A percentile compares a stretch with the other conserved stretches of the same genome.
Conservation (phyloP, 2,888 invertebrate species). For the Steromphala cineraria region DNA sequence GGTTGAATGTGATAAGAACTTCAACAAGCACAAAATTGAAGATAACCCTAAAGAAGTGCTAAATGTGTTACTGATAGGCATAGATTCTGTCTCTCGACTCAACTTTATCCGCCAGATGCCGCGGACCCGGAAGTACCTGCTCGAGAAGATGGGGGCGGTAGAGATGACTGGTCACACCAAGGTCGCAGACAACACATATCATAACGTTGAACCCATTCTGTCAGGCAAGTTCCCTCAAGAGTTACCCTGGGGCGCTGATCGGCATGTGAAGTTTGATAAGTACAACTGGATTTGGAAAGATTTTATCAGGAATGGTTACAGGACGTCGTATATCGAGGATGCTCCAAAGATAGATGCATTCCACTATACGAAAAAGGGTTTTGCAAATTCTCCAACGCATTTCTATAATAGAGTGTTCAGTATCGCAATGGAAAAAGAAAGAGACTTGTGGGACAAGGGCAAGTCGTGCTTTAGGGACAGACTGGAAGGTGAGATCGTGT, state of each 20-base stretch:
- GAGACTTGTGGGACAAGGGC: slow-evolving; percentile 34
- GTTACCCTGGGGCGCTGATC: slow-evolving; percentile 20
- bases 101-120: no score
- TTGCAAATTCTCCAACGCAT: slow-evolving; percentile 86
- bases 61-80: slow-evolving; percentile 86
- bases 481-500: slow-evolving; percentile 82
- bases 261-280: slow-evolving; percentile 26
- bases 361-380: slow-evolving; percentile 85
- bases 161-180: slow-evolving; percentile 92
- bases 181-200: slow-evolving; percentile 94
- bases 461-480: no score
- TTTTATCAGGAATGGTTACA: no score
- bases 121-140: no score
- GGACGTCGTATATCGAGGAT: slow-evolving; percentile 89
- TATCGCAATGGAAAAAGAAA: slow-evolving; percentile 76
- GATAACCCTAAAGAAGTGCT: neutral
- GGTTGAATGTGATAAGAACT: neutral
- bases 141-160: no score
- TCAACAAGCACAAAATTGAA: neutral
- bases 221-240: slow-evolving; percentile 58
- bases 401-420: slow-evolving; percentile 87
- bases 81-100: slow-evolving; percentile 89
- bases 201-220: slow-evolving; percentile 88
- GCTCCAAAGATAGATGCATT: slow-evolving; percentile 85
- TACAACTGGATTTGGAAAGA: slow-evolving; percentile 89